Base-by-base conservation (phyloP, 2,113 vertebrate species). In the Beaufortia kweichowensis region DNA sequence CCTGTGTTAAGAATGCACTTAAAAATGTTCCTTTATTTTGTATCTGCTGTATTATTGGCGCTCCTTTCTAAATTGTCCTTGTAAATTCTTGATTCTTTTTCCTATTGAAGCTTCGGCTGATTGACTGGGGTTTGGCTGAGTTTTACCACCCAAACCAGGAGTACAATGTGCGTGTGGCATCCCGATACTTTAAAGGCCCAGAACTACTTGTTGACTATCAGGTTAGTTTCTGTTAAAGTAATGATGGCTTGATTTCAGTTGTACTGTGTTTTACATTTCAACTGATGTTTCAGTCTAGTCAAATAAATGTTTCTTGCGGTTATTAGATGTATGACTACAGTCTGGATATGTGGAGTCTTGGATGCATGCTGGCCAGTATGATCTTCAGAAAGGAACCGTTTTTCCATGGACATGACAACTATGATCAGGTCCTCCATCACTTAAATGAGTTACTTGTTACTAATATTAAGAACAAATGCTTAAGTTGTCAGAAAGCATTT, bases 331-430 rank as follows among this genome's bases (percentile, higher is more conserved):
- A 95, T 50, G 94, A 95, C 90, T 95, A 95, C 90, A 94, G 93
- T 88, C 79, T 95, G 84, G 94, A 95, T 87, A 94, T 95, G 94
- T 95, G 94, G 94, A 95, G 93, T 81, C 78, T 95, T 81, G 94
- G 94, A 26, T 95, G 94, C 85, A 94, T 95, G 94, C 79, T 95
- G 72, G 94, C 94, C 83, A 94, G 93, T 84, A 94, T 95, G 94
- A 94, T 95, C 86, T 95, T 95, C 90, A 91, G 94, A 70, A 95
- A 94, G 87, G 94, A 95, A 56, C 94, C 94, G 4, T 95, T 95
- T 88, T 95, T 95, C 89, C 94, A 95, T 14, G 94, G 94, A 35
- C 94, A 95, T 29, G 94, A 95, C 89, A 95, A 95, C 88, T 95
- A 95, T 3, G 94, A 94, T 82, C 94, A 94, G 88, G 94, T 94